These are phyloP conservation scores for Lepidonotus clava DNA, from an alignment of 2,888 invertebrate genomes.

Conservation along the genomic window DNA sequence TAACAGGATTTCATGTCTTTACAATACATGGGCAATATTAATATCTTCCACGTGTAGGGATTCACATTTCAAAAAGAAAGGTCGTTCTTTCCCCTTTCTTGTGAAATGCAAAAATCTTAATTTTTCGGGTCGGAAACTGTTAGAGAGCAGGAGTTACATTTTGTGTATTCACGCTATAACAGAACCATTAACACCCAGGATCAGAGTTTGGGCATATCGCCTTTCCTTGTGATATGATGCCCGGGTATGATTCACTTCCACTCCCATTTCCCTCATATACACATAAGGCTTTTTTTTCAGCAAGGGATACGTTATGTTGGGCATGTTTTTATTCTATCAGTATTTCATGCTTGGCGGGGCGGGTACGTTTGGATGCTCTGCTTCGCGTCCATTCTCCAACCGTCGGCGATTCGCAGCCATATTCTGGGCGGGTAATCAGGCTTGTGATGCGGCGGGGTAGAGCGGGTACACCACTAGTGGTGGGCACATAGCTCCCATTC, in stretches of 20 bases:
- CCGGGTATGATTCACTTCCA: not conserved
- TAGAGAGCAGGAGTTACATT: too few relatives aligned
- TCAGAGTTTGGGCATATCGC: not conserved
- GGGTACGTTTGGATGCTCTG: constrained; percentile 36
- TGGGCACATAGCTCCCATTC: constrained; percentile 52
- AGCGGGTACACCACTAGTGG: constrained; percentile 42
- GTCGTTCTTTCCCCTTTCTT: too few relatives aligned
- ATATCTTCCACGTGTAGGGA: too few relatives aligned
- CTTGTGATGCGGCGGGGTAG: constrained; percentile 33
- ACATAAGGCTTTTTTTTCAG: not conserved
- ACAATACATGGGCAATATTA: too few relatives aligned
- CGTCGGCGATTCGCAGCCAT: constrained; percentile 17
- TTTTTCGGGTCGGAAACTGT: too few relatives aligned
- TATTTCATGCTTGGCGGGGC: constrained; percentile 30
- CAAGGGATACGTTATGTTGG: constrained; percentile 27
- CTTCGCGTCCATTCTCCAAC: constrained; percentile 41
- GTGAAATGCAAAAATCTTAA: too few relatives aligned
- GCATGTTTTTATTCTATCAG: constrained; percentile 37
- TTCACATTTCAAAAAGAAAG: too few relatives aligned
- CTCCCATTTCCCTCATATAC: not conserved
- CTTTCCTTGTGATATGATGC: not conserved
- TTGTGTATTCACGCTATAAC: too few relatives aligned
- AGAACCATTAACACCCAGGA: too few relatives aligned
- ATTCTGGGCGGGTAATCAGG: constrained; percentile 35
- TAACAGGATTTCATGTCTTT: too few relatives aligned